Base-by-base conservation (phyloP, 2,113 vertebrate genomes). In the Boulengeromyrus knoepffleri region DNA sequence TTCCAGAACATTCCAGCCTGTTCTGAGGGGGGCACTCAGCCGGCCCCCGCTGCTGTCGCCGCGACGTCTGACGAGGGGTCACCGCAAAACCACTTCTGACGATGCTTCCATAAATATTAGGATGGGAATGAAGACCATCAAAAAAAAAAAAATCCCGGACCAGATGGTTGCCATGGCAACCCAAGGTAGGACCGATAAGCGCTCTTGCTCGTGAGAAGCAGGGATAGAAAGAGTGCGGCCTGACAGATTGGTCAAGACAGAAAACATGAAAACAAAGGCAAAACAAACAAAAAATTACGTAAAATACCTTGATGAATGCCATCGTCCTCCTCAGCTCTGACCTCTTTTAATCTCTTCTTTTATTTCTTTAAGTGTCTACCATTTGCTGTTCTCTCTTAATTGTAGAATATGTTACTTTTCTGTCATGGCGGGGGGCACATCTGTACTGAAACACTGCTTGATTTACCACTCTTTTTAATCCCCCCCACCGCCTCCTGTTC, bases 161-260 rank as follows among this genome's bases (percentile, higher is more conserved):
- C 85, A 56, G 91, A 90, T 89, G 89, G 95, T 96, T 95, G 93
- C 96, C 93, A 95, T 96, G 93, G 95, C 94, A 95, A 96, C 96
- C 91, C 86, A 88, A 27, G 31, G 92, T 91, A 93, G 93, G 95
- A 93, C 92, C 93, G 94, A 95, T 95, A 94, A 94, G 94, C 92
- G 91, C 91, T 93, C 92, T 93, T 91, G 93, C 93, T 94, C 90
- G 90, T 88, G 90, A 92, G 90, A 93, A 93, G 93, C 90, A 92
- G 91, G 91, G 86, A 91, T 91, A 90, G 89, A 89, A 74, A 52
- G 42, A 87, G 83, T 89, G 88, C 56, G 84, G 50, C 89, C 84
- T 0, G n/a, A 88, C 47, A 85, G 83, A 91, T 87, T 80, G 87
- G 88, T 90, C 31, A 89, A 88, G 84, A 91, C 86, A 88, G 84